These are phyloP conservation scores for Drepana falcataria DNA, from an alignment of 2,888 invertebrate genomes.

Conservation along the genomic window DNA sequence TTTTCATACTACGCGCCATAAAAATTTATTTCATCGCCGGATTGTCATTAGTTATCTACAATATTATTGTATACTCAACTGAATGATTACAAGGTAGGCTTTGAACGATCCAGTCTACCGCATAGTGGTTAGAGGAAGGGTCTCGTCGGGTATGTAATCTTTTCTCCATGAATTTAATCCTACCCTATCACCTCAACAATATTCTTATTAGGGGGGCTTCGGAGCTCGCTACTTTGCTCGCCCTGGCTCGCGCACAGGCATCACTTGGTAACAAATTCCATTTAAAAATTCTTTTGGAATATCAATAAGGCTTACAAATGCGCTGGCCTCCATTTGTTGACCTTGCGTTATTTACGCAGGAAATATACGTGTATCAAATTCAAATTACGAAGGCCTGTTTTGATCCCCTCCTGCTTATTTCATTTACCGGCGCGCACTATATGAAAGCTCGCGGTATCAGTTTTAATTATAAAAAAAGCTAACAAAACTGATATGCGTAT, in stretches of 20 bases:
- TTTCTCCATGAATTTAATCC: conserved; percentile 45
- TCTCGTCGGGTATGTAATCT: conserved; percentile 39
- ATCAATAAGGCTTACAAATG: too few relatives aligned
- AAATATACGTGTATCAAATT: too few relatives aligned
- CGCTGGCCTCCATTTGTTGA: too few relatives aligned
- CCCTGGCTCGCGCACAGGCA: conserved; percentile 19
- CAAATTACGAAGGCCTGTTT: too few relatives aligned
- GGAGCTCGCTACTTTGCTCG: conserved; percentile 8
- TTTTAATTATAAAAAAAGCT: too few relatives aligned
- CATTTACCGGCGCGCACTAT: too few relatives aligned
- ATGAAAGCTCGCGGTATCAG: too few relatives aligned
- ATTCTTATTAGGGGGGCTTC: conserved; percentile 39
- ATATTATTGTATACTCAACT: conserved; percentile 10
- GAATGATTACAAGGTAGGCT: conserved; percentile 16
- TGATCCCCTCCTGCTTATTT: too few relatives aligned
- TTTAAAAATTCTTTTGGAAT: conserved; percentile 25
- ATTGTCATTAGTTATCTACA: conserved; percentile 10
- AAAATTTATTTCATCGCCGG: conserved; percentile 10
- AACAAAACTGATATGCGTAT: too few relatives aligned
- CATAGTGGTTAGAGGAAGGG: conserved; percentile 33
- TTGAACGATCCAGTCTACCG: conserved; percentile 6
- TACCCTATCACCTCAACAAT: conserved; percentile 48
- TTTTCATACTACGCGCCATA: conserved; percentile 15
- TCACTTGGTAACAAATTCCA: conserved; percentile 34
- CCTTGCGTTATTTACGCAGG: too few relatives aligned